A percentile compares a stretch with the other conserved stretches of the same genome.
Evolutionary conservation across 2,113 vertebrate species (phyloP).

Genomic region (Poecilia latipinna): DNA sequence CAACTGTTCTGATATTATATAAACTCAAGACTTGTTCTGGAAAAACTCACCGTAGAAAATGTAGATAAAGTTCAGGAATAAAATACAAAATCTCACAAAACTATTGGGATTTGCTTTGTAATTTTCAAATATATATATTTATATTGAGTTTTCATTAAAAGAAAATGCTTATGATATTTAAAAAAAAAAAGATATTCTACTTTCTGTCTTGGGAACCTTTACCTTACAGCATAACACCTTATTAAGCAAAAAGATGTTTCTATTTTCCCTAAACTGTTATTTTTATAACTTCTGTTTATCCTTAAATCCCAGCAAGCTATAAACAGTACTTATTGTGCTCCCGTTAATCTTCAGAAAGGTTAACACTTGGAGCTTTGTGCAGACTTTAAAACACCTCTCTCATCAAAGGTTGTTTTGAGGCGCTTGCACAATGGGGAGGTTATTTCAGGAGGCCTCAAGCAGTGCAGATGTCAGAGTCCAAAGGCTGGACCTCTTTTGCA

Average conservation of each 20-base stretch:
- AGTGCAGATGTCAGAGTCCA: conserved; percentile 47
- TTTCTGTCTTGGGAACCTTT: neutral
- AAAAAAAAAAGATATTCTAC: neutral
- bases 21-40: too few relatives aligned
- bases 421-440: conserved; percentile 58
- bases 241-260: neutral
- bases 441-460: conserved; percentile 69
- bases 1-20: neutral
- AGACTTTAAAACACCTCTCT: conserved; percentile 10
- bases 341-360: conserved; percentile 1
- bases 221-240: neutral
- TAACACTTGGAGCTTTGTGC: conserved; percentile 25
- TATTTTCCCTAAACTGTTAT: neutral
- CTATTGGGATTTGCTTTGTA: neutral
- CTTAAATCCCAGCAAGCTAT: conserved; percentile 11
- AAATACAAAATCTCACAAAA: neutral
- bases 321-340: conserved; percentile 3
- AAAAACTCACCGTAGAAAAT: neutral
- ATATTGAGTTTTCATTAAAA: too few relatives aligned
- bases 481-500: conserved; percentile 29
- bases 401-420: conserved; percentile 67
- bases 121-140: neutral
- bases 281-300: neutral
- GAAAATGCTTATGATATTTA: neutral
- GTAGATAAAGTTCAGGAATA: neutral